Evolutionary conservation across 2,797 vertebrate genomes (phyloP), one percentile per base, ranked within the genome.

Genomic region (Cirrhinus mrigala): DNA sequence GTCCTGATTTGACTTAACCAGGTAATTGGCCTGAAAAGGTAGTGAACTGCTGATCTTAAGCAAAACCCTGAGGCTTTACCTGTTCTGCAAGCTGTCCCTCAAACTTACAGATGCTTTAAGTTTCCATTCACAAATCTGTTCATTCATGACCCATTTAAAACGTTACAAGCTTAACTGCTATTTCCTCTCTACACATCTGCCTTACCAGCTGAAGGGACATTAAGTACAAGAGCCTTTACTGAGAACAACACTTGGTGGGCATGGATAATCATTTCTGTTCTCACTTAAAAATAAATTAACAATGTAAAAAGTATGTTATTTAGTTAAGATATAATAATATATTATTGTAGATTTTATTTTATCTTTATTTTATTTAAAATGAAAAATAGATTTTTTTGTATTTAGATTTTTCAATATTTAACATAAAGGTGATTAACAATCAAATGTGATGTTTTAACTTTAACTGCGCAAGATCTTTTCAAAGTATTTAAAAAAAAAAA

Each of bases 91-190:
- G 78, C 83, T 84, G 81, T 84, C 18, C 50, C 70, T 71, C 50
- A 62, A 84, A 69, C 76, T 37, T 52, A 75, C 46, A 86, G 12
- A 82, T 84, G 74, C 78, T 82, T 70, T 1, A 12, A 70, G 81
- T 82, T 88, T 90, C 89, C 82, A 88, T 88, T 87, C 83, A 86
- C 62, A 90, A 78, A 44, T 82, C 83, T 82, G 80, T 76, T 84
- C 50, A 87, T 64, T 85, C 22, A 78, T 58, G 66, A 80, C 60
- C 89, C 33, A 69, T 70, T 82, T 85, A 76, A 62, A 70, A 18
- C 9, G 6, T 22, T 76, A 84, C 44, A 40, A 73, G 76, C 80
- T 89, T 83, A 83, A 44, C 18, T 71, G 83, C 22, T 85, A 79
- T 83, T 88, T 88, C 46, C 48, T 40, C 79, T 81, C 29, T 16